Conservation (phyloP, 2,888 invertebrate genomes). For the Thyatira batis region DNA sequence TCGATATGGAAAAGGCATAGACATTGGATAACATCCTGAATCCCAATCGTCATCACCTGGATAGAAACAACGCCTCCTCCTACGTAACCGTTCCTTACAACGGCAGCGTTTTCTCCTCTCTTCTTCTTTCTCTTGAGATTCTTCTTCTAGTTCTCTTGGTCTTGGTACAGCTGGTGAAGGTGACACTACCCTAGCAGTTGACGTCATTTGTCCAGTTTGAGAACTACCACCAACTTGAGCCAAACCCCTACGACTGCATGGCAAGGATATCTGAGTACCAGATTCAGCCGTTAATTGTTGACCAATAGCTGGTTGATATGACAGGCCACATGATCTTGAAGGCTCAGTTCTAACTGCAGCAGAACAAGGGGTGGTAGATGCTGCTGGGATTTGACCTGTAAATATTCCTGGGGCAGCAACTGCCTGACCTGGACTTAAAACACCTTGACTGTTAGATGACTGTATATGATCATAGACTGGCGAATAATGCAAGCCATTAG, state of each 20-base stretch:
- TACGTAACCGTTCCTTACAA: neutral
- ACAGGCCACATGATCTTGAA: neutral
- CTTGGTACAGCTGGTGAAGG: neutral
- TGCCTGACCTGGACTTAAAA: too few species aligned
- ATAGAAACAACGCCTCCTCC: neutral
- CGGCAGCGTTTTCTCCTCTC: slow-evolving; percentile 8
- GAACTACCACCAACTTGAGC: neutral
- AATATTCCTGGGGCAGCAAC: too few species aligned
- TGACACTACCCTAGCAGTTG: neutral
- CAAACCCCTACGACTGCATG: neutral
- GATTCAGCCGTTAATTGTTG: neutral
- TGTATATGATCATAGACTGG: too few species aligned
- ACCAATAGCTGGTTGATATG: neutral
- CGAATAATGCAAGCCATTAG: too few species aligned
- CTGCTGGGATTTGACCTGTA: neutral
- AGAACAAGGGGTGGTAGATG: too few species aligned
- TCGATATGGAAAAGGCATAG: slow-evolving; percentile 9
- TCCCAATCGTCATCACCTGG: neutral
- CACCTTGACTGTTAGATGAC: too few species aligned
- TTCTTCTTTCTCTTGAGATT: slow-evolving; percentile 7
- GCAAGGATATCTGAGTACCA: neutral
- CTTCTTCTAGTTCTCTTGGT: neutral
- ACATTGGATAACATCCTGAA: slow-evolving; percentile 8
- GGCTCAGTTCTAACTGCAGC: neutral
- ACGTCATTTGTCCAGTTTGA: neutral